Percentiles rank a stretch among this genome's conserved stretches.
Evolutionary conservation across 2,888 invertebrate species (phyloP).

Genomic region (Linnaemya vulpina): DNA sequence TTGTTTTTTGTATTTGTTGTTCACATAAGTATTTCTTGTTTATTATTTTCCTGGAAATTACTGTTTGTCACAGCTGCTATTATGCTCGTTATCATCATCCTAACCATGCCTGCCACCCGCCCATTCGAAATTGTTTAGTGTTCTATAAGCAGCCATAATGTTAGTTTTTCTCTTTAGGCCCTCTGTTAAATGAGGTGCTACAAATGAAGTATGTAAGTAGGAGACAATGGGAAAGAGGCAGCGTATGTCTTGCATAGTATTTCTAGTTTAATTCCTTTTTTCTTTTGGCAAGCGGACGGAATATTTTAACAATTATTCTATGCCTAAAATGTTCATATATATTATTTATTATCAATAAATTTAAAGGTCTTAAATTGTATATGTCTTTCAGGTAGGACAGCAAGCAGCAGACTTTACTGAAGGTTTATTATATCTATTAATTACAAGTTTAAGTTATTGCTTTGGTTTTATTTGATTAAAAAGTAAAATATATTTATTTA

Average conservation of each 20-base stretch:
- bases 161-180: conserved; percentile 10
- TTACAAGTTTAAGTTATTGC: conserved; percentile 42
- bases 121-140: conserved; percentile 31
- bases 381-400: background rate
- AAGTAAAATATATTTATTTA: background rate
- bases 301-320: conserved; percentile 63
- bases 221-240: background rate
- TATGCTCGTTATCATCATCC: conserved; percentile 1
- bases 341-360: conserved; percentile 66
- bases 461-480: background rate
- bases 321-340: conserved; percentile 62
- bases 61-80: conserved; percentile 27
- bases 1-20: conserved; percentile 25
- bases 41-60: conserved; percentile 37
- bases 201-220: background rate
- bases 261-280: conserved; percentile 1
- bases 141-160: conserved; percentile 8
- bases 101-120: background rate
- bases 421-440: conserved; percentile 48
- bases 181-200: conserved; percentile 43
- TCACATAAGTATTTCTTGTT: conserved; percentile 23
- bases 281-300: background rate
- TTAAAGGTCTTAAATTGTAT: conserved; percentile 2
- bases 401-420: background rate
- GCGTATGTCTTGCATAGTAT: background rate